phyloP scores from a whole-genome alignment of 1,140 invertebrate genomes.

The Caenorhabditis inopinata region DNA sequence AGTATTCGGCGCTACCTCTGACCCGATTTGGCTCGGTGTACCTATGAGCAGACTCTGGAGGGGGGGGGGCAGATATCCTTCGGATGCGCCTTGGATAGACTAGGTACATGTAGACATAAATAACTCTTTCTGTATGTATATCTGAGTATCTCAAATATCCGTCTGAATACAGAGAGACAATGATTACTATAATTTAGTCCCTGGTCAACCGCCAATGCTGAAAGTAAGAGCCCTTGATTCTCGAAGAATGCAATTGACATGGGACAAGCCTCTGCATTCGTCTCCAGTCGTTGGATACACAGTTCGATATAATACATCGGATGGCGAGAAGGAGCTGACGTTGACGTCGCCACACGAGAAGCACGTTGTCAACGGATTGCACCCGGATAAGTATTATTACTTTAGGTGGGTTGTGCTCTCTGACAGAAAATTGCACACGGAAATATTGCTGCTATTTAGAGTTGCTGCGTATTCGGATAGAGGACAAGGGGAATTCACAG shows the following conservation, averaged over 20 bases:
- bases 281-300: slow-evolving; percentile 45
- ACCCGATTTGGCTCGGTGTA: no score
- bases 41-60: no score
- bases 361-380: slow-evolving; percentile 47
- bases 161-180: no score
- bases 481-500: slow-evolving; percentile 51
- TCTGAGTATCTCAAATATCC: no score
- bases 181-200: no score
- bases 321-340: slow-evolving; percentile 43
- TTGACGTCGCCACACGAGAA: slow-evolving; percentile 51
- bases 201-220: slow-evolving; percentile 46
- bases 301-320: slow-evolving; percentile 44
- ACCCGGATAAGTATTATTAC: slow-evolving; percentile 49
- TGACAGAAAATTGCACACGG: no score
- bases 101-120: no score
- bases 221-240: slow-evolving; percentile 41
- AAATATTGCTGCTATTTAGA: slow-evolving; percentile 34
- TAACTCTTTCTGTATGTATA: no score
- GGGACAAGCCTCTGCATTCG: slow-evolving; percentile 52
- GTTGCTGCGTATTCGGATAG: slow-evolving; percentile 51
- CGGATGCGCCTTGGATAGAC: no score
- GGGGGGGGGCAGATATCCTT: no score
- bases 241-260: slow-evolving; percentile 45
- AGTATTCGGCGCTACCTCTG: no score
- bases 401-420: slow-evolving; percentile 49